phyloP scores from a whole-genome alignment of 2,797 vertebrate species.

The Picus viridis region DNA sequence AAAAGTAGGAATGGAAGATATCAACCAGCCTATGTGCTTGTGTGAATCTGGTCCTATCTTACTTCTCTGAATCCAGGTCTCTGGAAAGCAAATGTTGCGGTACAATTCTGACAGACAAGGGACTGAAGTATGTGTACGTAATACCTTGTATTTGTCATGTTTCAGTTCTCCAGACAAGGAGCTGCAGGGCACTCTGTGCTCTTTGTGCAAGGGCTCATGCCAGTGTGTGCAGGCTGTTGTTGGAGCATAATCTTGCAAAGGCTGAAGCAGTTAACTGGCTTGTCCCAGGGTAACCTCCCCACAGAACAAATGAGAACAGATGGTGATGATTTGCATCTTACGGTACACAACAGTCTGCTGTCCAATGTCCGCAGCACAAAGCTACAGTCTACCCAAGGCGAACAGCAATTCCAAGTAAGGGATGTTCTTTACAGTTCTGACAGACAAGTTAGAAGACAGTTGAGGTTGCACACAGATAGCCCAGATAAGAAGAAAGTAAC shows the following conservation, averaged over 20 bases:
- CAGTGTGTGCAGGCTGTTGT: not conserved
- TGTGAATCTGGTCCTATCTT: rapidly evolving
- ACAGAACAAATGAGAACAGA: not conserved
- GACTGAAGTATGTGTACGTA: not conserved
- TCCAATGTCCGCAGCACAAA: not conserved
- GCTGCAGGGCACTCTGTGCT: not conserved
- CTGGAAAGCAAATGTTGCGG: not conserved
- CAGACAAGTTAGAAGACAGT: not conserved
- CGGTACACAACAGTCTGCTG: not conserved
- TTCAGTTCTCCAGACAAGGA: conserved; percentile 7
- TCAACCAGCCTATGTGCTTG: not conserved
- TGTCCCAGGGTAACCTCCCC: not conserved
- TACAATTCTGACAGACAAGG: not conserved
- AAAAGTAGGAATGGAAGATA: not conserved
- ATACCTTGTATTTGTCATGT: not conserved
- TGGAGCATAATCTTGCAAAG: not conserved
- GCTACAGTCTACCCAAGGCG: not conserved
- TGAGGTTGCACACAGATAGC: not conserved
- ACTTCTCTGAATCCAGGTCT: not conserved
- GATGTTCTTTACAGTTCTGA: not conserved
- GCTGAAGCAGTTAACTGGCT: not conserved
- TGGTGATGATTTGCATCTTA: not conserved
- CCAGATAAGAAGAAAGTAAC: not conserved
- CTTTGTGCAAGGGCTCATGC: not conserved
- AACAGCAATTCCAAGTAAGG: not conserved